A percentile compares a stretch with the other conserved stretches of the same genome.
Evolutionary conservation across 2,888 invertebrate species (phyloP).

Genomic region (Lasiommata megera): DNA sequence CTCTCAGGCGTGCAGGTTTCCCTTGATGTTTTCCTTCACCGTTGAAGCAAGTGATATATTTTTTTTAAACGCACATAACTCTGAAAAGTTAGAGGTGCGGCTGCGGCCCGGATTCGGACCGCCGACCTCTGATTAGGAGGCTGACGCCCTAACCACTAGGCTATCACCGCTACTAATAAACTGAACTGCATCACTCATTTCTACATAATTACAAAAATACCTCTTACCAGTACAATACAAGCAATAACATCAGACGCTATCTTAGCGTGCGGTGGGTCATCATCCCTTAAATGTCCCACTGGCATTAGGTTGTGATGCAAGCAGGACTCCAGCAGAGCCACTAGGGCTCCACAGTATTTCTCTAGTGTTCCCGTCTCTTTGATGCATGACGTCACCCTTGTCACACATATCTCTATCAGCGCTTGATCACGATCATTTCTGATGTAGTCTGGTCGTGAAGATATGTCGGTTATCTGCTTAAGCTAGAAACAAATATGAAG

Average conservation of each 20-base stretch:
- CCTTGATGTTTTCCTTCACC: too few species aligned
- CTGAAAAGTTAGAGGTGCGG: too few species aligned
- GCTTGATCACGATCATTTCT: conserved; percentile 96
- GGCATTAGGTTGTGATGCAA: conserved; percentile 94
- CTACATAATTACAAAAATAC: background rate
- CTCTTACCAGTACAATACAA: conserved; percentile 93
- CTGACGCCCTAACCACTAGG: too few species aligned
- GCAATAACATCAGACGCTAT: conserved; percentile 97
- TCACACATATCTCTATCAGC: conserved; percentile 96
- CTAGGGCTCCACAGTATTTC: conserved; percentile 91
- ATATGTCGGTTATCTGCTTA: conserved; percentile 89
- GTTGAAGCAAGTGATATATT: too few species aligned
- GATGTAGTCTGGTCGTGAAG: conserved; percentile 90
- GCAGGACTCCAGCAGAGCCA: conserved; percentile 92
- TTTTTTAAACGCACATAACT: too few species aligned
- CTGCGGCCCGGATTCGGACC: too few species aligned
- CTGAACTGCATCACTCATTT: too few species aligned
- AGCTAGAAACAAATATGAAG: conserved; percentile 61
- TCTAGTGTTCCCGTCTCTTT: conserved; percentile 94
- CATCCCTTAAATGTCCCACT: conserved; percentile 83
- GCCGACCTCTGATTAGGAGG: too few species aligned
- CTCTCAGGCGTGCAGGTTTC: too few species aligned
- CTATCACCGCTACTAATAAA: too few species aligned
- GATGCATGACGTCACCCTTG: conserved; percentile 93
- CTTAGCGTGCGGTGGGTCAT: conserved; percentile 97